These are phyloP conservation scores for Operophtera brumata DNA, from an alignment of 2,888 invertebrate genomes.

Conservation along the genomic window DNA sequence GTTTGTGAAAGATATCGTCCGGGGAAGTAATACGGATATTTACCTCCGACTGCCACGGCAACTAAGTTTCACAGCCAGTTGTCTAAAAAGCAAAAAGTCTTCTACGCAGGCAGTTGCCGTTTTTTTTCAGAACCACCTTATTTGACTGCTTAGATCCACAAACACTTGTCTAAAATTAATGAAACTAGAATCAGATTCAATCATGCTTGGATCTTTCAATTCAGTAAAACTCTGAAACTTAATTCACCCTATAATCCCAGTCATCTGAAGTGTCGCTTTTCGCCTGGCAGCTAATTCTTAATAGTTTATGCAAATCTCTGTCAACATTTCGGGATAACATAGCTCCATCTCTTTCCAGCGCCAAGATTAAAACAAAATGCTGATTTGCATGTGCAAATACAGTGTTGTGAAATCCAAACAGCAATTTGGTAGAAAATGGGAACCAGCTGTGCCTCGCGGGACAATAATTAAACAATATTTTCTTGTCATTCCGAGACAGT, in stretches of 20 bases:
- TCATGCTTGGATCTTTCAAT: neutral
- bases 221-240: neutral
- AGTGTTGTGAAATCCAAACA: slow-evolving; percentile 75
- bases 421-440: slow-evolving; percentile 74
- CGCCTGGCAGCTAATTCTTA: slow-evolving; percentile 66
- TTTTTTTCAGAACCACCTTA: no score
- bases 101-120: no score
- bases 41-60: no score
- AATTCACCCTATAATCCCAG: neutral
- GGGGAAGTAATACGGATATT: no score
- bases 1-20: no score
- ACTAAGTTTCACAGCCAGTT: no score
- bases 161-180: no score
- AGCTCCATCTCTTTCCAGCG: slow-evolving; percentile 38
- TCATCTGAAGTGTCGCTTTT: neutral
- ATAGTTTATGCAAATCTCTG: slow-evolving; percentile 75
- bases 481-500: slow-evolving; percentile 50
- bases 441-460: slow-evolving; percentile 61
- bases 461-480: slow-evolving; percentile 73
- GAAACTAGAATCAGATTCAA: no score
- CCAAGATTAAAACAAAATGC: slow-evolving; percentile 66
- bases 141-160: no score
- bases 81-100: no score
- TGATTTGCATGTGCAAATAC: slow-evolving; percentile 79
- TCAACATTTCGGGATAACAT: slow-evolving; percentile 46